Percentiles rank a stretch among this genome's conserved stretches.
These are phyloP conservation scores for Proales similis DNA, from an alignment of 1,140 invertebrate species.

Conservation along the genomic window DNA sequence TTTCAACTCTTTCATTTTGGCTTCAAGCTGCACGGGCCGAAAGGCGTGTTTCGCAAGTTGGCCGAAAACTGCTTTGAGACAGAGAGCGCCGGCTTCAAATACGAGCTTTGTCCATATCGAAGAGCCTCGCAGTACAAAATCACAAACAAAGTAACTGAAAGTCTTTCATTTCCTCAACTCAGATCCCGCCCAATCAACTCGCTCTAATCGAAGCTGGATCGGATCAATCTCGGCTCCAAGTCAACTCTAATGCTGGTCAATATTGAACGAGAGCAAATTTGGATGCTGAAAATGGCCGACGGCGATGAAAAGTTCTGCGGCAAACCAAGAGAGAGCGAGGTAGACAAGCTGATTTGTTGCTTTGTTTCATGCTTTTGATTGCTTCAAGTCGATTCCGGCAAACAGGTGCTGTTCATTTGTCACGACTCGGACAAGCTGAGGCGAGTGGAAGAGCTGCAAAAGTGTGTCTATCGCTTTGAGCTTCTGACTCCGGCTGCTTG, in stretches of 20 bases:
- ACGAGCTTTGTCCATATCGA: constrained; percentile 31
- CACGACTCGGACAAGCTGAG: neutral
- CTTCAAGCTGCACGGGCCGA: constrained; percentile 26
- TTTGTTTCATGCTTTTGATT: no score
- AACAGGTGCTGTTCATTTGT: neutral
- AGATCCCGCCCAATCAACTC: neutral
- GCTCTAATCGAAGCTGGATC: neutral
- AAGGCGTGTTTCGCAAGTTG: constrained; percentile 4
- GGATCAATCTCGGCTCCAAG: neutral
- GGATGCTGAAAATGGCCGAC: constrained; percentile 7
- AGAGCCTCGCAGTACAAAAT: neutral
- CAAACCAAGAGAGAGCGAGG: neutral
- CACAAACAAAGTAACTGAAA: neutral
- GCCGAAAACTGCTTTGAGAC: constrained; percentile 13
- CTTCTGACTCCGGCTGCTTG: constrained; percentile 23
- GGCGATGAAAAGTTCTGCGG: neutral
- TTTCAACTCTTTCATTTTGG: no score
- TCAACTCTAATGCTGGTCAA: neutral
- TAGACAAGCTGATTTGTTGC: neutral
- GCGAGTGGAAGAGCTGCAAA: constrained; percentile 22
- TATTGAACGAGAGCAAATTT: neutral
- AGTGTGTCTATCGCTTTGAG: constrained; percentile 16
- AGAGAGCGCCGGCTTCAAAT: neutral
- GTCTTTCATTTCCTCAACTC: neutral
- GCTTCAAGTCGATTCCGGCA: neutral